Percentiles rank a stretch among this genome's conserved stretches.
phyloP scores from a whole-genome alignment of 1,140 invertebrate species.

The Helicoverpa zea region DNA sequence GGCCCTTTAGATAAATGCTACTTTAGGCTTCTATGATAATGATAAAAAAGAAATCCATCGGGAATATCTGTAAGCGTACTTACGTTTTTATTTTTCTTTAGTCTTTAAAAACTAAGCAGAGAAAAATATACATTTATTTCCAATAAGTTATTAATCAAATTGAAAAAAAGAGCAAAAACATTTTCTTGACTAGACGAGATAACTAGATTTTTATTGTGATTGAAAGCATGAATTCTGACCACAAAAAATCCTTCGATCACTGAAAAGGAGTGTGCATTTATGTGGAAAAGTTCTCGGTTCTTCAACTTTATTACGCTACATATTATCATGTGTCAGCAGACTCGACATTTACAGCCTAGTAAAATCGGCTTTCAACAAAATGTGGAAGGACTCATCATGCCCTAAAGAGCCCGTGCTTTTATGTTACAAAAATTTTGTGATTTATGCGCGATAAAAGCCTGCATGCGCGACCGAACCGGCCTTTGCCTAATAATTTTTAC shows the following conservation, averaged over 20 bases:
- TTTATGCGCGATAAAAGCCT: constrained; percentile 35
- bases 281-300: not conserved
- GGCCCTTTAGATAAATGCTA: not conserved
- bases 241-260: not conserved
- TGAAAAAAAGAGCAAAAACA: not conserved
- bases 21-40: too few relatives aligned
- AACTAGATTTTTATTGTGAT: not conserved
- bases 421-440: constrained; percentile 27
- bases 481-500: constrained; percentile 42
- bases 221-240: not conserved
- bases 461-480: constrained; percentile 29
- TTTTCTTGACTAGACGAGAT: not conserved
- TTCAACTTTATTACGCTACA: not conserved
- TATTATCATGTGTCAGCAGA: not conserved
- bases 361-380: constrained; percentile 1
- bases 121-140: too few relatives aligned
- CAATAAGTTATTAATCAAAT: too few relatives aligned
- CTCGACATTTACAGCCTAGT: not conserved
- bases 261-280: not conserved
- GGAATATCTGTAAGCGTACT: too few relatives aligned
- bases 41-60: too few relatives aligned
- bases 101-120: too few relatives aligned
- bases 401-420: not conserved
- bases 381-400: not conserved
- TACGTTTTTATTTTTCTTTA: too few relatives aligned